A percentile compares a stretch with the other conserved stretches of the same genome.
These are phyloP conservation scores for Nesometra sesokonis DNA, from an alignment of 35 echinoderm and acorn worm species.

Conservation along the genomic window DNA sequence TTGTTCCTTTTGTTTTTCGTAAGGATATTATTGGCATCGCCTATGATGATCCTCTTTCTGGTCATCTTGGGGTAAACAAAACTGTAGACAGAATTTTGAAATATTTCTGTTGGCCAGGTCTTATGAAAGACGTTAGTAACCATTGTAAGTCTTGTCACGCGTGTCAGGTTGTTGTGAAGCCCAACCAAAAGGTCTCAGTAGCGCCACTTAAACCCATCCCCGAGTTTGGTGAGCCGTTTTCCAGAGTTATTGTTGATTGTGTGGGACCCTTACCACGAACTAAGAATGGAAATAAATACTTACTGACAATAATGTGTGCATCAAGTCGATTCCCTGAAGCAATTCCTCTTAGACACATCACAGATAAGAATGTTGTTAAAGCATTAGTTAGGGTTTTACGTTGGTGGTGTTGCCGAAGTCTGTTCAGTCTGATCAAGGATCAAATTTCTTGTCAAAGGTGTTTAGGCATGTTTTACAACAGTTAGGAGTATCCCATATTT, in stretches of 20 bases:
- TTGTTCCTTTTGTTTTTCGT: conserved; percentile 17
- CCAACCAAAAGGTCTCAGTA: not conserved
- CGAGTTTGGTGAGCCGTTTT: conserved; percentile 13
- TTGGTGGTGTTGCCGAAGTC: too few relatives aligned
- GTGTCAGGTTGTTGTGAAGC: conserved; percentile 12
- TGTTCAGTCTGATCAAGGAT: too few relatives aligned
- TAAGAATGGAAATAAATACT: conserved; percentile 1
- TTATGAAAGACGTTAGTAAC: not conserved
- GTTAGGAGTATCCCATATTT: too few relatives aligned
- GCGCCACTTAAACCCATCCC: conserved; percentile 7
- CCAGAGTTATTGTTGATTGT: conserved; percentile 13
- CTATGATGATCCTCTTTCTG: conserved; percentile 14
- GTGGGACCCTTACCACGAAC: not conserved
- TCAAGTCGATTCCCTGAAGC: not conserved
- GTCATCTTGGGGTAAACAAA: too few relatives aligned
- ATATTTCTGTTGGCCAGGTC: conserved; percentile 12
- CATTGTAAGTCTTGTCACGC: conserved; percentile 11
- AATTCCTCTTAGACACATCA: not conserved
- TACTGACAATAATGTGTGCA: not conserved
- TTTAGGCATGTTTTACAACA: too few relatives aligned
- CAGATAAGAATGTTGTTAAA: not conserved
- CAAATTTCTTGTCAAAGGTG: too few relatives aligned
- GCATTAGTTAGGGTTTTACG: conserved; percentile 5
- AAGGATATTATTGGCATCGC: conserved; percentile 9
- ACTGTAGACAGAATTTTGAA: too few relatives aligned